phyloP scores from a whole-genome alignment of 2,797 vertebrate species.

The Chiroxiphia lanceolata region DNA sequence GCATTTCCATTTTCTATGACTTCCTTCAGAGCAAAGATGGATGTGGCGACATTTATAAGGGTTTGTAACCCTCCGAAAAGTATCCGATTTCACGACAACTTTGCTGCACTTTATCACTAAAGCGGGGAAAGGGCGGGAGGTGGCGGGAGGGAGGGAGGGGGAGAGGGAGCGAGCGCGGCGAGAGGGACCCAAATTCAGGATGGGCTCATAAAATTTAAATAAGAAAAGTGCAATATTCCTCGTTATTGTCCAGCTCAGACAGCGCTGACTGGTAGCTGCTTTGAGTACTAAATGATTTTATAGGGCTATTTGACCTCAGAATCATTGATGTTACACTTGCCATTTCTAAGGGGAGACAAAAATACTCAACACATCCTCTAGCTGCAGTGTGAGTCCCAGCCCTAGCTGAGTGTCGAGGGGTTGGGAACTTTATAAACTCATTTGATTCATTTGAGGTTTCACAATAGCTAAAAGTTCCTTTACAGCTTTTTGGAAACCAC shows the following conservation, averaged over 20 bases:
- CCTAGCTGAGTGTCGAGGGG: constrained; percentile 16
- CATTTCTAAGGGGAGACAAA: constrained; percentile 56
- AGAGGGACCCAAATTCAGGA: constrained; percentile 45
- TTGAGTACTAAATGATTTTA: constrained; percentile 39
- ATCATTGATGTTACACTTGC: constrained; percentile 61
- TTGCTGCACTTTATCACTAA: constrained; percentile 55
- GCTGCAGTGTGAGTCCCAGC: constrained; percentile 46
- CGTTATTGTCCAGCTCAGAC: constrained; percentile 41
- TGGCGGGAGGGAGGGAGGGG: neutral
- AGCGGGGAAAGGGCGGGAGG: constrained; percentile 22
- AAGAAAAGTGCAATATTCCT: constrained; percentile 52
- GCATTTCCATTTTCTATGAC: constrained; percentile 64
- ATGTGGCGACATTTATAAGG: constrained; percentile 64
- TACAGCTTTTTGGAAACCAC: constrained; percentile 61
- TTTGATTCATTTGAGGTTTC: constrained; percentile 61
- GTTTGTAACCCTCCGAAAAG: constrained; percentile 65
- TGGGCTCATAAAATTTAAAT: constrained; percentile 64
- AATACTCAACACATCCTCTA: constrained; percentile 59
- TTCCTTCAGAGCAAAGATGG: constrained; percentile 54
- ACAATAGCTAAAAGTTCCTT: constrained; percentile 67
- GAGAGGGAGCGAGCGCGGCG: neutral
- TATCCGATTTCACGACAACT: constrained; percentile 71
- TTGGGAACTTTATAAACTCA: constrained; percentile 66
- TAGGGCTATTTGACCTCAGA: constrained; percentile 42
- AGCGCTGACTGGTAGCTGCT: constrained; percentile 38